phyloP scores from a whole-genome alignment of 2,888 invertebrate genomes.

The Agonopterix subpropinquella region DNA sequence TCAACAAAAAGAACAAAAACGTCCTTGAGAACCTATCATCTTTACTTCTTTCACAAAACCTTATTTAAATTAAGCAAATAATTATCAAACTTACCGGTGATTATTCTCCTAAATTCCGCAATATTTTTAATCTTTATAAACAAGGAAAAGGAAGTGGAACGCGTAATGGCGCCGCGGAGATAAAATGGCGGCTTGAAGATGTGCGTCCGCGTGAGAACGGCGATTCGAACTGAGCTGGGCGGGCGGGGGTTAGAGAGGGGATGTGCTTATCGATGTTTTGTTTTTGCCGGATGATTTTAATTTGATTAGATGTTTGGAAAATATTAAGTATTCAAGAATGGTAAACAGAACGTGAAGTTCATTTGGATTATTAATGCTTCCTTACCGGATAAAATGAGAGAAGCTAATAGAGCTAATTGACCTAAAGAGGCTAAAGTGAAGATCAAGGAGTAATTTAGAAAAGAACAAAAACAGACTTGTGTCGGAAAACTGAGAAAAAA shows the following conservation, averaged over 20 bases:
- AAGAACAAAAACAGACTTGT: too few relatives aligned
- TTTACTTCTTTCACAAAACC: background rate
- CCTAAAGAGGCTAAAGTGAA: too few relatives aligned
- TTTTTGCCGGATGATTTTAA: background rate
- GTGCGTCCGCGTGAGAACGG: slow-evolving; percentile 38
- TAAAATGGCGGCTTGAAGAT: slow-evolving; percentile 32
- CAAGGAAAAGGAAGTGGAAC: slow-evolving; percentile 31
- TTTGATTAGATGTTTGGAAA: background rate
- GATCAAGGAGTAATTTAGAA: too few relatives aligned
- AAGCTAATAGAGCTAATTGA: too few relatives aligned
- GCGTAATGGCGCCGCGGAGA: slow-evolving; percentile 45
- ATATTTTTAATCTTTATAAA: too few relatives aligned
- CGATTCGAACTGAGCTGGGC: slow-evolving; percentile 47
- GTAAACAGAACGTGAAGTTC: too few relatives aligned
- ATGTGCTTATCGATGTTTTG: slow-evolving; percentile 1
- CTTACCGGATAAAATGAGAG: too few relatives aligned
- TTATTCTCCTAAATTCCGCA: too few relatives aligned
- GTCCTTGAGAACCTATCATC: slow-evolving; percentile 23
- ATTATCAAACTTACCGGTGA: background rate
- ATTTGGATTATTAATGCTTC: too few relatives aligned
- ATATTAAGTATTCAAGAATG: too few relatives aligned
- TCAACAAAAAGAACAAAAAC: slow-evolving; percentile 20
- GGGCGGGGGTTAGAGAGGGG: slow-evolving; percentile 29
- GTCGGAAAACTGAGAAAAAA: too few relatives aligned
- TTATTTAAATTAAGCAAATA: background rate